These are phyloP conservation scores for Lethocerus indicus DNA, from an alignment of 1,140 invertebrate genomes.

Conservation along the genomic window DNA sequence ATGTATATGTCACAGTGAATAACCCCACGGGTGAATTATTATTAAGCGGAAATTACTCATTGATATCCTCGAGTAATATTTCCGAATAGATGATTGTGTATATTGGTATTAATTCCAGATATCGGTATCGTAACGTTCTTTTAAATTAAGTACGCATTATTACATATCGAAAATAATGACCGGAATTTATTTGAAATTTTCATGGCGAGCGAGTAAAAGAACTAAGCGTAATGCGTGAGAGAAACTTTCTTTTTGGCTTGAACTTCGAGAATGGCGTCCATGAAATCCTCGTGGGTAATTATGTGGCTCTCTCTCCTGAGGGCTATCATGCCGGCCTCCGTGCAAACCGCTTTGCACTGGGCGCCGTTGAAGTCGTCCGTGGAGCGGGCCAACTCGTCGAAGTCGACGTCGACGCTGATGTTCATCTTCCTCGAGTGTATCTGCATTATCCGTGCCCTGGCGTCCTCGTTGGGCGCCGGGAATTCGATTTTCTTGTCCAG, in stretches of 20 bases:
- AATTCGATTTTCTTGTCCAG: constrained; percentile 56
- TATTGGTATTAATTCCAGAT: no score
- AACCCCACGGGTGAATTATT: no score
- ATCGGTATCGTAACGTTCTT: no score
- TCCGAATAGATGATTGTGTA: no score
- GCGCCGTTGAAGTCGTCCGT: constrained; percentile 66
- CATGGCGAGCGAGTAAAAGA: no score
- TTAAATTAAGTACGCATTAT: no score
- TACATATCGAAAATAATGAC: no score
- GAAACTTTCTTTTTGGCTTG: constrained; percentile 12
- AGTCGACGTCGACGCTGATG: constrained; percentile 50
- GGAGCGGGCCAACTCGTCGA: constrained; percentile 50
- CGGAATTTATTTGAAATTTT: no score
- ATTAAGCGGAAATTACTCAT: no score
- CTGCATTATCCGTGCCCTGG: constrained; percentile 51
- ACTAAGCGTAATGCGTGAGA: constrained; percentile 4
- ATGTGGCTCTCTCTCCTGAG: constrained; percentile 41
- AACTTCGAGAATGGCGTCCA: constrained; percentile 40
- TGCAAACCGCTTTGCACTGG: constrained; percentile 60
- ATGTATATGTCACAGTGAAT: no score
- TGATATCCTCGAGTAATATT: no score
- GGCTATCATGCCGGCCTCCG: constrained; percentile 63
- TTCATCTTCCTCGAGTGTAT: constrained; percentile 65
- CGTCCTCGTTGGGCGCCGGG: constrained; percentile 57
- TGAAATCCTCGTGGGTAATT: constrained; percentile 59